phyloP scores from a whole-genome alignment of 2,113 vertebrate species.

The Oreochromis niloticus region DNA sequence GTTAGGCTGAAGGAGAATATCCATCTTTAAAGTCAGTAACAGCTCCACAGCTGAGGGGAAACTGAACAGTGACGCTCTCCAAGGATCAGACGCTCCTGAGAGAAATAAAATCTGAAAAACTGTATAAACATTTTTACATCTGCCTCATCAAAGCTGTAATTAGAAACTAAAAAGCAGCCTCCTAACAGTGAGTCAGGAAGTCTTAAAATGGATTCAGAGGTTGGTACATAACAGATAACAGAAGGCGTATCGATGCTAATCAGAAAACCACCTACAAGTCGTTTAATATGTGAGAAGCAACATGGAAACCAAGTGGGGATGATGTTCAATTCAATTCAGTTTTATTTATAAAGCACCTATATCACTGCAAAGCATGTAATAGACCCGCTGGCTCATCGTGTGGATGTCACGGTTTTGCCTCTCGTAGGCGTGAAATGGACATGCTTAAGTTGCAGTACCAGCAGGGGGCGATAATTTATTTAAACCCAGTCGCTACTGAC shows the following conservation, averaged over 20 bases:
- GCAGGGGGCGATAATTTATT: background rate
- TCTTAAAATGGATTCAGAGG: background rate
- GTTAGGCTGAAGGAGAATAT: background rate
- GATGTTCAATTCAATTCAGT: background rate
- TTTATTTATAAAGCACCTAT: background rate
- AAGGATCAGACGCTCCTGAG: background rate
- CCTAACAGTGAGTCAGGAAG: background rate
- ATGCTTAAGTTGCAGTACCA: background rate
- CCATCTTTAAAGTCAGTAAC: background rate
- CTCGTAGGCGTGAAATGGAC: background rate
- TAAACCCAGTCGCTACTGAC: background rate
- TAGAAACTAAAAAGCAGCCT: background rate
- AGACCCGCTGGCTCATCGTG: background rate
- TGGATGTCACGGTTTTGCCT: background rate
- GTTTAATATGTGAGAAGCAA: background rate
- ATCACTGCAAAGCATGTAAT: background rate
- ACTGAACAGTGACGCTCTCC: background rate
- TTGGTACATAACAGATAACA: background rate
- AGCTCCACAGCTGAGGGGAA: background rate
- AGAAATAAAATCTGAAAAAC: background rate
- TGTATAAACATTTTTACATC: background rate
- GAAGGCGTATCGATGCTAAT: background rate
- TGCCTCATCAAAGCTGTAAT: background rate
- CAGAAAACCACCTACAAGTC: background rate
- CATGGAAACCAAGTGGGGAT: background rate